Evolutionary conservation across 2,113 vertebrate species (phyloP).

Genomic region (Ceyx margarethae): DNA sequence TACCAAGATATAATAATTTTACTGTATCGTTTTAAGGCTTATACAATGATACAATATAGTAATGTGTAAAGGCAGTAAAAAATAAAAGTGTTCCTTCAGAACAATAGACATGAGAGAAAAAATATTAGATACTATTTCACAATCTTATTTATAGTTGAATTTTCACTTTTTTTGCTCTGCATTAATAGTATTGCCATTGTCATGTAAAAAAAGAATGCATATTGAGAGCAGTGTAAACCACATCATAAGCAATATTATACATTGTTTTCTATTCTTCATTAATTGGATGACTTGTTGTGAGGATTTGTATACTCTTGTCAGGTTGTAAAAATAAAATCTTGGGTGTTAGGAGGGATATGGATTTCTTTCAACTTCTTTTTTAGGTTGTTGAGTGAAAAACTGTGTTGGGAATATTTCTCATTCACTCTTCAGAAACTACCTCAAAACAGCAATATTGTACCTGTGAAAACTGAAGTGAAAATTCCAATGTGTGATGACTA

Average conservation of each 20-base stretch:
- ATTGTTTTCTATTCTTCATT: background rate
- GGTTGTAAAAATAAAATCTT: background rate
- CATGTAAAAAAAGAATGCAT: background rate
- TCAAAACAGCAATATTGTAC: background rate
- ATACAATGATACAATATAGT: background rate
- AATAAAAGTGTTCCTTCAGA: background rate
- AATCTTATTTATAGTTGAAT: background rate
- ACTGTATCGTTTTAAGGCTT: background rate
- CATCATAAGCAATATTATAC: background rate
- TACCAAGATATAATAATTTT: background rate
- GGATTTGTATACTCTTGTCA: background rate
- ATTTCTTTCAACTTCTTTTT: background rate
- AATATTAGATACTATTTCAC: background rate
- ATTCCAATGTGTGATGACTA: background rate
- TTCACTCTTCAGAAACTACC: constrained; percentile 18
- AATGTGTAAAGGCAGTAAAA: background rate
- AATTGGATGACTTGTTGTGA: background rate
- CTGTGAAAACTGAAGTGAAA: constrained; percentile 41
- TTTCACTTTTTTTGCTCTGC: background rate
- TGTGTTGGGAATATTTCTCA: constrained; percentile 17
- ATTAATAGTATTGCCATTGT: background rate
- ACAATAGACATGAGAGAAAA: background rate
- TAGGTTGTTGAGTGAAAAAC: background rate
- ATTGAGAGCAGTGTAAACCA: background rate
- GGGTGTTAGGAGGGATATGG: background rate